Evolutionary conservation across 2,797 vertebrate genomes (phyloP), one percentile per base, ranked within the genome.

Genomic region (Anisognathus igniventris): DNA sequence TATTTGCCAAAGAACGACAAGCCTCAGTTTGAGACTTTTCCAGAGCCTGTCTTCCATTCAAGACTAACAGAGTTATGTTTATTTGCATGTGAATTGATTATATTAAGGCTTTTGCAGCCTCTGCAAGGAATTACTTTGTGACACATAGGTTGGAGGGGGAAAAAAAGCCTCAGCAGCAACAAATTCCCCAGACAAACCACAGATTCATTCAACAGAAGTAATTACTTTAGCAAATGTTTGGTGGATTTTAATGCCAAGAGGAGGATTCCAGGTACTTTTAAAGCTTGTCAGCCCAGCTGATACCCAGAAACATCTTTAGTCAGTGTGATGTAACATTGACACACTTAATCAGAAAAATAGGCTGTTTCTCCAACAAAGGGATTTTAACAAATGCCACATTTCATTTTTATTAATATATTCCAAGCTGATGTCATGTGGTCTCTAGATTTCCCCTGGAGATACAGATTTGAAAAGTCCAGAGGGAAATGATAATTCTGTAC

Each of bases 181-280:
- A 88, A 88, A 96, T 96, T 94, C 93, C 96, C 88, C 72, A 78
- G 92, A 70, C 35, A 80, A 10, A 0, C 31, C 67, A 61, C 58
- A 73, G 51, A 92, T 75, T 86, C 67, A 48, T 50, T 95, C 75
- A 91, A 58, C 83, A 88, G 57, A 94, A 96, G 66, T 85, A 96
- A 97, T 95, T 90, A 86, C 95, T 96, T 95, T 35, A 96, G 85
- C 93, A 97, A 96, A 97, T 81, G 90, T 88, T 88, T 95, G 91
- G 75, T 90, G 88, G 44, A 45, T 94, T 95, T 79, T 68, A 92
- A 89, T 66, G 79, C 31, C 67, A 88, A 61, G 70, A 87, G 51
- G 74, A 96, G 48, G 86, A 89, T 79, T 87, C 67, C 87, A 87
- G 83, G 66, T 94, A 92, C 88, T 92, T 93, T 78, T 67, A 84